These are phyloP conservation scores for Centroberyx gerrardi DNA, from an alignment of 2,797 vertebrate genomes.

Conservation along the genomic window DNA sequence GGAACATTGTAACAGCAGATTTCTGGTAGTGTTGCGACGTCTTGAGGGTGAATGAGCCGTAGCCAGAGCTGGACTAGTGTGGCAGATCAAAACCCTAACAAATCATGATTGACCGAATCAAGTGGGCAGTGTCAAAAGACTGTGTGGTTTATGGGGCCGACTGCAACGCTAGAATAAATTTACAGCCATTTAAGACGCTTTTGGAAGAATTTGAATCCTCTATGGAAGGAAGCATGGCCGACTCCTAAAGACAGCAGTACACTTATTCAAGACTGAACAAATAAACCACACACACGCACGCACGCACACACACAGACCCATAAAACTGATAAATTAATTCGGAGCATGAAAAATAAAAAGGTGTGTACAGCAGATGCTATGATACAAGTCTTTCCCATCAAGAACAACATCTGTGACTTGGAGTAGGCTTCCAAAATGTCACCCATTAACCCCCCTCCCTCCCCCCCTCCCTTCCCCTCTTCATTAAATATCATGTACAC, in stretches of 20 bases:
- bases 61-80: not conserved
- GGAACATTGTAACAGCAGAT: constrained; percentile 29
- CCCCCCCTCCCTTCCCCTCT: not conserved
- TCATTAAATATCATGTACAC: constrained; percentile 33
- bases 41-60: constrained; percentile 9
- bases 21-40: constrained; percentile 20
- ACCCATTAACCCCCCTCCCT: too few species aligned
- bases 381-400: constrained; percentile 38
- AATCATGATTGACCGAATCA: not conserved
- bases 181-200: constrained; percentile 25
- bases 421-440: too few species aligned
- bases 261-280: constrained; percentile 46
- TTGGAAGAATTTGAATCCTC: constrained; percentile 44
- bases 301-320: constrained; percentile 36
- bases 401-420: constrained; percentile 8
- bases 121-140: not conserved
- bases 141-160: not conserved
- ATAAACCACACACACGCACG: constrained; percentile 29
- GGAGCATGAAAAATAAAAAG: constrained; percentile 38
- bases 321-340: constrained; percentile 69
- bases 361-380: constrained; percentile 60
- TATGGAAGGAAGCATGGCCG: not conserved
- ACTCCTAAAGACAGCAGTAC: constrained; percentile 31
- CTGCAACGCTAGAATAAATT: constrained; percentile 11
- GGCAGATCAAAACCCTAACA: not conserved